Conservation (phyloP, 2,113 vertebrate genomes). For the Sinocyclocheilus grahami region DNA sequence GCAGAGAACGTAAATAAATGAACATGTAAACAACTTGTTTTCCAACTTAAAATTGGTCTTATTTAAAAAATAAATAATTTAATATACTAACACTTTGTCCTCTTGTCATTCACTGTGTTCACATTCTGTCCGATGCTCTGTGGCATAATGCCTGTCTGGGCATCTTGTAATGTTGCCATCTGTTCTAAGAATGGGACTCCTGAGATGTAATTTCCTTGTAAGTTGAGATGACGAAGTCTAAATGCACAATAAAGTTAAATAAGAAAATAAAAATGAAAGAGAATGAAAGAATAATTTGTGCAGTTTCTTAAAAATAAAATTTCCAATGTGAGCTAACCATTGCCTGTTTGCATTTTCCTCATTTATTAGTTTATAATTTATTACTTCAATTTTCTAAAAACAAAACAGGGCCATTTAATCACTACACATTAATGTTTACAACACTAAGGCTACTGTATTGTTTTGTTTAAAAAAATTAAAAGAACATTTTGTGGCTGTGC, state of each 20-base stretch:
- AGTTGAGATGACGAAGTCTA: slow-evolving; percentile 82
- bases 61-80: neutral
- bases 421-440: neutral
- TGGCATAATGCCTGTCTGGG: slow-evolving; percentile 9
- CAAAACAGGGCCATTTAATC: neutral
- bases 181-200: slow-evolving; percentile 78
- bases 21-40: neutral
- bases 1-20: neutral
- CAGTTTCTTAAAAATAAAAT: neutral
- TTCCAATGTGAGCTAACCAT: neutral
- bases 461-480: neutral
- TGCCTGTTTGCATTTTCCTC: neutral
- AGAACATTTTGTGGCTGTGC: neutral
- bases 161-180: slow-evolving; percentile 35
- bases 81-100: slow-evolving; percentile 30
- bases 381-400: neutral
- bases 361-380: slow-evolving; percentile 6
- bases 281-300: neutral
- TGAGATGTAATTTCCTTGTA: slow-evolving; percentile 80
- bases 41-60: neutral
- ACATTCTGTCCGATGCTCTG: neutral
- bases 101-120: neutral
- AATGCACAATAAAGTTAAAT: neutral
- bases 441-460: neutral
- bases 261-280: neutral